These are phyloP conservation scores for Ptiloglossa arizonensis DNA, from an alignment of 1,140 invertebrate genomes.

Conservation along the genomic window DNA sequence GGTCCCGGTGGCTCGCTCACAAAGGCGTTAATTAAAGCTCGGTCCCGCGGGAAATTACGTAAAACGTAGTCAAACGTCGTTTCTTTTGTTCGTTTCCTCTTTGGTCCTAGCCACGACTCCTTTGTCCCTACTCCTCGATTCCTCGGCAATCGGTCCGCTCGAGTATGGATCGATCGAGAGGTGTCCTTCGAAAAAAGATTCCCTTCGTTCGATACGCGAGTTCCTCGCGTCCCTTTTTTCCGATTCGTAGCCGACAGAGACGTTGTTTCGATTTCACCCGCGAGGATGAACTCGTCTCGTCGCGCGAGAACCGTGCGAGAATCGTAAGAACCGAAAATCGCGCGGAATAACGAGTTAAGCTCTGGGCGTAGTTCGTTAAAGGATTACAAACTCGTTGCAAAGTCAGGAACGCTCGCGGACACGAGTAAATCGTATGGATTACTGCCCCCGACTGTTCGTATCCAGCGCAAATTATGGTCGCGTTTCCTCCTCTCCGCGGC, in stretches of 20 bases:
- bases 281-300: not conserved
- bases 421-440: not conserved
- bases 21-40: slow-evolving; percentile 36
- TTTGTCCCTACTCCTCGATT: too few species aligned
- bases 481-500: too few species aligned
- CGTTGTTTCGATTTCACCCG: not conserved
- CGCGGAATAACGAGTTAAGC: not conserved
- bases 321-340: not conserved
- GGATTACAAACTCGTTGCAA: not conserved
- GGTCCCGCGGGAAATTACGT: slow-evolving; percentile 34
- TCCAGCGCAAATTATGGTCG: not conserved
- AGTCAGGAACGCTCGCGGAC: not conserved
- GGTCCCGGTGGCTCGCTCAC: not conserved
- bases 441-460: not conserved
- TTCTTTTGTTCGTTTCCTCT: not conserved
- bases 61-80: not conserved
- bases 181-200: too few species aligned
- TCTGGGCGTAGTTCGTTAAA: not conserved
- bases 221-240: too few species aligned
- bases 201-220: too few species aligned
- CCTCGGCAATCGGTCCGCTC: too few species aligned
- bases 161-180: too few species aligned
- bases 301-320: not conserved
- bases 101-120: not conserved
- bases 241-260: too few species aligned